A percentile compares a stretch with the other conserved stretches of the same genome.
phyloP scores from a whole-genome alignment of 2,888 invertebrate species.

The Lithophane leautieri region DNA sequence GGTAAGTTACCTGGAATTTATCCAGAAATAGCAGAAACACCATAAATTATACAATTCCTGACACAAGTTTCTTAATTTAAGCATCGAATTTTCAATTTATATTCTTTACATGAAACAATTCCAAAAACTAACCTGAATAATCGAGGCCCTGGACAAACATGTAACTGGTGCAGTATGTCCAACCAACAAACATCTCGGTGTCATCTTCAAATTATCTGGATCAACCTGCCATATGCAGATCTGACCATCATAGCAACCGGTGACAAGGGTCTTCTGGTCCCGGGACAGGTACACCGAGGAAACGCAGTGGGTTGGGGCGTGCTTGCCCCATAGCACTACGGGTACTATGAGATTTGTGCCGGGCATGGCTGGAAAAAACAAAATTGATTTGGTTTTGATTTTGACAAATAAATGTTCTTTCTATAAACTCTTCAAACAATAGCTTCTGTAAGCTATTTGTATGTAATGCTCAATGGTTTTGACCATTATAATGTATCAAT shows the following conservation, averaged over 20 bases:
- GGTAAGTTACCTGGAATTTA: too few species aligned
- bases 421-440: too few species aligned
- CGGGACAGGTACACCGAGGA: constrained; percentile 97
- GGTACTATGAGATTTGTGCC: constrained; percentile 98
- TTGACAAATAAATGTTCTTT: background rate
- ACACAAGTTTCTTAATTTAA: too few species aligned
- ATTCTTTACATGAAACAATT: too few species aligned
- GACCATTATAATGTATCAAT: too few species aligned
- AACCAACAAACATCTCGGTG: constrained; percentile 96
- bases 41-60: too few species aligned
- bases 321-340: constrained; percentile 98
- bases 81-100: too few species aligned
- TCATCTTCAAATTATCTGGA: constrained; percentile 96
- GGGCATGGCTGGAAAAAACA: constrained; percentile 89
- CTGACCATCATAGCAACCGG: constrained; percentile 99
- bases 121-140: constrained; percentile 84
- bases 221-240: constrained; percentile 97
- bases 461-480: too few species aligned
- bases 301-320: constrained; percentile 99
- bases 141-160: constrained; percentile 96
- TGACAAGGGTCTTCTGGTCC: constrained; percentile 97
- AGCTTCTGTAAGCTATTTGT: too few species aligned
- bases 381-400: too few species aligned
- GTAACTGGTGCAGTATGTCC: constrained; percentile 99
- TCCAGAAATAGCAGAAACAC: too few species aligned